phyloP scores from a whole-genome alignment of 1,140 invertebrate species.

The Pseudomyrmex sp. region DNA sequence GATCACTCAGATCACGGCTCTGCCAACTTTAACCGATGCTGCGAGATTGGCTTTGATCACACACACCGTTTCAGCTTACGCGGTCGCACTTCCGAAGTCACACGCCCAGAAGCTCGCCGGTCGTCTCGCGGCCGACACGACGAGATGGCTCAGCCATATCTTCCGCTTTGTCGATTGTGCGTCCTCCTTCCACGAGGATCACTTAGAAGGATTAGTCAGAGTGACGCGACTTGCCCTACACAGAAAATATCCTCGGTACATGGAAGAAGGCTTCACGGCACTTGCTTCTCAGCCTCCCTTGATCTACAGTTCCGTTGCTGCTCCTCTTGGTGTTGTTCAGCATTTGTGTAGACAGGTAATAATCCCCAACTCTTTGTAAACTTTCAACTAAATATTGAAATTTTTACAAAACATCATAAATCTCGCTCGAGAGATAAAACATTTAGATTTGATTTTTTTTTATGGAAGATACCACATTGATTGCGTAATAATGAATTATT shows the following conservation, averaged over 20 bases:
- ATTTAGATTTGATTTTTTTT: no score
- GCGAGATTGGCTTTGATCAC: constrained; percentile 89
- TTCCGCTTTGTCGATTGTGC: constrained; percentile 90
- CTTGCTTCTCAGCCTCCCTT: constrained; percentile 90
- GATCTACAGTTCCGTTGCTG: constrained; percentile 93
- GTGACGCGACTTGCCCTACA: constrained; percentile 92
- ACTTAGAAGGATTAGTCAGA: constrained; percentile 91
- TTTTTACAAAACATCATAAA: no score
- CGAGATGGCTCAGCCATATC: constrained; percentile 91
- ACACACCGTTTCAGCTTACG: constrained; percentile 91
- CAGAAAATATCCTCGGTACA: constrained; percentile 92
- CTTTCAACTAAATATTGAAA: not conserved
- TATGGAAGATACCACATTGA: no score
- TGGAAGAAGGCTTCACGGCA: constrained; percentile 92
- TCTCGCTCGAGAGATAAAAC: no score
- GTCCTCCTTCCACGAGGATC: constrained; percentile 92
- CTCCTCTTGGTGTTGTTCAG: constrained; percentile 90
- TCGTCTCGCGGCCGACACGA: constrained; percentile 90
- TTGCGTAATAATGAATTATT: no score
- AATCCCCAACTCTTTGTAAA: not conserved
- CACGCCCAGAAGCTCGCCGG: constrained; percentile 90
- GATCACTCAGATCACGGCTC: constrained; percentile 78
- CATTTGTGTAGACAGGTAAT: constrained; percentile 91
- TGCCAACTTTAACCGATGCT: constrained; percentile 86
- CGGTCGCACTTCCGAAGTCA: constrained; percentile 89